Evolutionary conservation across 2,888 invertebrate species (phyloP).

Genomic region (Dolichopus griseipennis): DNA sequence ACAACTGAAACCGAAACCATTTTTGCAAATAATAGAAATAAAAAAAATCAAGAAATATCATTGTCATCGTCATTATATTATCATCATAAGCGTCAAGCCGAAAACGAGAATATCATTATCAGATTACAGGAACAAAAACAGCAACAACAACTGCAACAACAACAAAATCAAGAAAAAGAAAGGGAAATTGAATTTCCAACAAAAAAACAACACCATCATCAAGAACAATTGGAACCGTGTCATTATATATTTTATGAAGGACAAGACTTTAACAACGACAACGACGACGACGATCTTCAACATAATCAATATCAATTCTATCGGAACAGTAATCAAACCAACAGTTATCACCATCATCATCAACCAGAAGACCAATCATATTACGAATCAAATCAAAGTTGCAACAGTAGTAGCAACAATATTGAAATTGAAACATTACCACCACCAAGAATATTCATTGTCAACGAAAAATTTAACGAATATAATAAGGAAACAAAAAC

Average conservation of each 20-base stretch:
- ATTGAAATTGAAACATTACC: not conserved
- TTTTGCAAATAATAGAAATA: not conserved
- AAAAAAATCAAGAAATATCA: constrained; percentile 1
- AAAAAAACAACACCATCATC: not conserved
- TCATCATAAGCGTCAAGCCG: not conserved
- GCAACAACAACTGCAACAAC: not conserved
- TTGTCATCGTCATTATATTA: constrained; percentile 4
- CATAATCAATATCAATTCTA: not conserved
- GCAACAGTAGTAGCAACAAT: too few relatives aligned
- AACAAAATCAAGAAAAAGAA: not conserved
- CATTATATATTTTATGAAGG: not conserved
- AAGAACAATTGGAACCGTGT: not conserved
- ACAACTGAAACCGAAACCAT: not conserved
- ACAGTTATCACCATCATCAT: not conserved
- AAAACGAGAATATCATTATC: constrained; percentile 1
- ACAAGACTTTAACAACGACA: not conserved
- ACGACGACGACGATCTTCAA: not conserved
- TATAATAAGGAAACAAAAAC: not conserved
- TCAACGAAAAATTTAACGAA: constrained; percentile 1
- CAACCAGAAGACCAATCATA: not conserved
- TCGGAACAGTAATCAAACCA: not conserved
- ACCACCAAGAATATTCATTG: not conserved
- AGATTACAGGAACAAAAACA: not conserved
- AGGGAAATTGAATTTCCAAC: not conserved
- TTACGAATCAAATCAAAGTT: not conserved